phyloP scores from a whole-genome alignment of 1,140 invertebrate species.

The Eupristina koningsbergeri region DNA sequence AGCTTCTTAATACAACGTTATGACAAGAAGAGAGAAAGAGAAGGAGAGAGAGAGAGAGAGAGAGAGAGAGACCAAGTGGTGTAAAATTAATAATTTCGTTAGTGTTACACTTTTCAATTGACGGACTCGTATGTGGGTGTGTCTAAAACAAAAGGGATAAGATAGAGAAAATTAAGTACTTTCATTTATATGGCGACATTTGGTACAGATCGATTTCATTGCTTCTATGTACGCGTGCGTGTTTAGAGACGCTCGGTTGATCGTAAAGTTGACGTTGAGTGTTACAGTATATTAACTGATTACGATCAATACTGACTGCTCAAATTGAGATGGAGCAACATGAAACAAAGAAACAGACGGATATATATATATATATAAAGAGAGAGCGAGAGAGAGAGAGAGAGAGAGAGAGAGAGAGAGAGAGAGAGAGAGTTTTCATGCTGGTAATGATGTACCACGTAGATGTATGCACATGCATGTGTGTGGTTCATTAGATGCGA shows the following conservation, averaged over 20 bases:
- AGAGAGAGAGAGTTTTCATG: neutral
- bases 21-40: neutral
- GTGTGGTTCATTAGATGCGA: neutral
- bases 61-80: neutral
- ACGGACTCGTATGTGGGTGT: neutral
- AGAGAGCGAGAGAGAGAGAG: neutral
- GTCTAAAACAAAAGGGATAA: neutral
- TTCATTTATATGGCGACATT: neutral
- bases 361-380: too few species aligned
- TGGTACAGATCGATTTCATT: slow-evolving; percentile 20
- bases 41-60: neutral
- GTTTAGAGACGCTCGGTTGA: slow-evolving; percentile 54
- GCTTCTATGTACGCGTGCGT: neutral
- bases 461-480: neutral
- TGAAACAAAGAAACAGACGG: too few species aligned
- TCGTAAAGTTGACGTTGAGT: slow-evolving; percentile 58
- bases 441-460: neutral
- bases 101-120: neutral
- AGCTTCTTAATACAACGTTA: neutral
- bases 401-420: neutral
- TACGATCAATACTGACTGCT: slow-evolving; percentile 63
- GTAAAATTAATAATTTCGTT: neutral
- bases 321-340: slow-evolving; percentile 61
- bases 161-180: neutral
- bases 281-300: slow-evolving; percentile 62